Evolutionary conservation across 2,888 invertebrate genomes (phyloP), one percentile per base, ranked within the genome.

Genomic region (Synanthedon formicaeformis): DNA sequence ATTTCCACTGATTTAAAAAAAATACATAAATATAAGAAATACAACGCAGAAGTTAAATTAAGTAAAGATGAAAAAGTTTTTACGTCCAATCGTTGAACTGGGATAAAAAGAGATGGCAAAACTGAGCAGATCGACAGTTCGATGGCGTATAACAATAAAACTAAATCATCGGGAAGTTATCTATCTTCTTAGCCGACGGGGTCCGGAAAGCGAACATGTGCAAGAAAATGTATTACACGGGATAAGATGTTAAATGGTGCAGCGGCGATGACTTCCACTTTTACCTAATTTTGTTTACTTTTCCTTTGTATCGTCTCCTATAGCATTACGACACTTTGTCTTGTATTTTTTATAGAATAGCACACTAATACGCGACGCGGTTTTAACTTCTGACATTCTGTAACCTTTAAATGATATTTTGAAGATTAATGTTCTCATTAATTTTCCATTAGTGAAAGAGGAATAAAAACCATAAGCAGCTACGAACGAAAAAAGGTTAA

Each of bases 141-240:
- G 72, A 79, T 75, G 73, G 73, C 67, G 75, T 75, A 81, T 81
- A 83, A 82, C 83, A 85, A 86, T 87, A 87, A 87, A 86, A 86
- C 74, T 83, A 86, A 87, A 85, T 85, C 86, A 85, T 85, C 82
- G 81, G 82, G 84, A 87, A 86, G 85, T 84, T 85, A 85, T 86
- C 79, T 84, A 79, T 84, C 82, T 82, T 70, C 68, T 68, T 64
- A 71, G 72, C 61, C 69, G 75, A 69, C 72, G 69, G 66, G 66
- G 65, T 62, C 72, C 64, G 77, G 79, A 71, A 75, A 69, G 69
- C 73, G 73, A 73, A 63, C 77, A 77, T 81, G 78, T 78, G 77
- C 71, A 73, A 68, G 69, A 63, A 67, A 76, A 78, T 73, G 75
- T 80, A 76, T 79, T 74, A 77, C 75, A 73, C 62, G 58, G 77